These are phyloP conservation scores for Lytechinus variegatus DNA, from an alignment of 35 echinoderm and acorn worm species.

Conservation along the genomic window DNA sequence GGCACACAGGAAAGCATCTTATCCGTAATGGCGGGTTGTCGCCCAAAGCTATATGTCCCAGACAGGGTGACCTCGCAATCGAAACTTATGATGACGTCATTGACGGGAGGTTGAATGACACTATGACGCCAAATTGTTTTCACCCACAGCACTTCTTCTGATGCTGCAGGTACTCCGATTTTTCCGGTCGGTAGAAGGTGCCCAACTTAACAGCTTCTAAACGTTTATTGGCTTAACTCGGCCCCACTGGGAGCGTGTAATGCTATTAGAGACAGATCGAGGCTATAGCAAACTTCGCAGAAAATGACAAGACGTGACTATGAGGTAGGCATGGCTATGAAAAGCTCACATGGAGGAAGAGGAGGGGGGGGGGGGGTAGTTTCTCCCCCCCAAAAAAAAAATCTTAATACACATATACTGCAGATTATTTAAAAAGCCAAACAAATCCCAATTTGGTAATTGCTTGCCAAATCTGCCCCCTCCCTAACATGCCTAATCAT, in stretches of 20 bases:
- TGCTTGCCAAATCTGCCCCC: no score
- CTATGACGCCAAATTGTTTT: background rate
- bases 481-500: no score
- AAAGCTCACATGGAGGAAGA: background rate
- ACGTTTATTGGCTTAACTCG: no score
- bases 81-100: slow-evolving; percentile 2
- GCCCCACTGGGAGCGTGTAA: no score
- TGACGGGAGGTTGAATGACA: background rate
- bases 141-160: background rate
- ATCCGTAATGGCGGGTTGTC: background rate
- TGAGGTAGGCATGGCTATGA: background rate
- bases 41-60: background rate
- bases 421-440: no score
- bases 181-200: background rate
- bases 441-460: no score
- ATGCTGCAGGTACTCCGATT: background rate
- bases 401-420: no score
- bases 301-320: background rate
- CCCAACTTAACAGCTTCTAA: no score
- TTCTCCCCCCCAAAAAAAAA: no score
- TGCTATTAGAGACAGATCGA: background rate
- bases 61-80: background rate
- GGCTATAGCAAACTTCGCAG: background rate
- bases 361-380: background rate
- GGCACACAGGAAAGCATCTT: background rate